Conservation (phyloP, 2,113 vertebrate genomes). For the Rostratula benghalensis region DNA sequence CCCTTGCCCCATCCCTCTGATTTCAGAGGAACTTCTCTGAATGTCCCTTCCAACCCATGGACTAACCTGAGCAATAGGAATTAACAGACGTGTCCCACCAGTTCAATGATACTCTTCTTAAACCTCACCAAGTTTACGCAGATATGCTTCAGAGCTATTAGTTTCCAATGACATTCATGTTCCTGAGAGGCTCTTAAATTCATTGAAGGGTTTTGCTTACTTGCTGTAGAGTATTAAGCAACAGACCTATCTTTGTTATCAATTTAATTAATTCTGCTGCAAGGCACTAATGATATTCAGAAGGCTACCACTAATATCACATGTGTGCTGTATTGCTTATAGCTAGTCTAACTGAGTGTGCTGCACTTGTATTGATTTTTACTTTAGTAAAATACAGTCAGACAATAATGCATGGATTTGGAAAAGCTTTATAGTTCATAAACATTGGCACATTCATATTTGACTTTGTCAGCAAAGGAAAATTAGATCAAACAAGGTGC, state of each 20-base stretch:
- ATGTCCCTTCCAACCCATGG: neutral
- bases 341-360: neutral
- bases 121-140: slow-evolving; percentile 8
- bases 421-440: slow-evolving; percentile 15
- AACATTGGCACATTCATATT: neutral
- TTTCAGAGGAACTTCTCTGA: neutral
- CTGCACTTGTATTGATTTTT: slow-evolving; percentile 22
- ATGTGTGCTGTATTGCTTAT: neutral
- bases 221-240: slow-evolving; percentile 47
- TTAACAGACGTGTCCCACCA: neutral
- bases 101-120: neutral
- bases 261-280: slow-evolving; percentile 62
- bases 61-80: neutral
- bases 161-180: slow-evolving; percentile 26
- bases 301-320: neutral
- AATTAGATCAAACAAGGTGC: slow-evolving; percentile 40
- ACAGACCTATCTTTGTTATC: slow-evolving; percentile 39
- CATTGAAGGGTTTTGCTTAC: slow-evolving; percentile 19
- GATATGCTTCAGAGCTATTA: slow-evolving; percentile 15
- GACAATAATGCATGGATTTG: slow-evolving; percentile 35
- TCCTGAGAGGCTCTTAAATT: slow-evolving; percentile 46
- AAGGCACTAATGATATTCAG: slow-evolving; percentile 39
- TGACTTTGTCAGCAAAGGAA: slow-evolving; percentile 18
- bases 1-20: neutral
- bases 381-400: neutral